Base-by-base conservation (phyloP, 2,113 vertebrate species). In the Coracopsis vasa region DNA sequence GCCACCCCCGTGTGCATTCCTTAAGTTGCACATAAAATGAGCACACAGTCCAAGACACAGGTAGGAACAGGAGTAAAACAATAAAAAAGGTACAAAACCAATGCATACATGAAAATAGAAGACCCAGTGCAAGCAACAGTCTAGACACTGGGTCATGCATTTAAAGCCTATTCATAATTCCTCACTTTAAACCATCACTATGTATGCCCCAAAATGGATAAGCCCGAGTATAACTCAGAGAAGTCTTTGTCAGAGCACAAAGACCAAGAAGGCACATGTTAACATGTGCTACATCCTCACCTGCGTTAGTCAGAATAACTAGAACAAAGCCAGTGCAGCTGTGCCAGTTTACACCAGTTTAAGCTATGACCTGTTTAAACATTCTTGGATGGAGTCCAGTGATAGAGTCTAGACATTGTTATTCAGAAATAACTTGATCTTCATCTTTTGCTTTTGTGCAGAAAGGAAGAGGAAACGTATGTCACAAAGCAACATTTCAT, bases 361-460 rank as follows among this genome's bases (percentile, higher is more conserved):
- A 82, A 80, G 75, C 77, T 75, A 78, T 84, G 84, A 93, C 88
- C 86, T 70, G 69, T 48, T 97, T 79, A 89, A 93, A 87, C 42
- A 80, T 91, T 93, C 95, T 73, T 94, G 91, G 93, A 94, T 1
- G 4, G 62, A 80, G 53, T 95, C 88, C 93, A 92, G 73, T 8
- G 33, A 80, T 54, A 91, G 53, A 90, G 95, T 95, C 92, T 95
- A 95, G 96, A 96, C 83, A 90, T 74, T 74, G 80, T 91, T 93
- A 94, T 72, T 94, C 95, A 94, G 92, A 94, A 95, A 91, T 96
- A 90, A 85, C 82, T 95, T 82, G 84, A 88, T 97, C 91, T 95
- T 96, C 94, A 64, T 86, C 85, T 91, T 84, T 82, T 78, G 47
- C 74, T 80, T 95, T 90, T 94, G 69, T 91, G 72, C 61, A 90